These are phyloP conservation scores for Stenodema calcarata DNA, from an alignment of 2,888 invertebrate species.

Conservation along the genomic window DNA sequence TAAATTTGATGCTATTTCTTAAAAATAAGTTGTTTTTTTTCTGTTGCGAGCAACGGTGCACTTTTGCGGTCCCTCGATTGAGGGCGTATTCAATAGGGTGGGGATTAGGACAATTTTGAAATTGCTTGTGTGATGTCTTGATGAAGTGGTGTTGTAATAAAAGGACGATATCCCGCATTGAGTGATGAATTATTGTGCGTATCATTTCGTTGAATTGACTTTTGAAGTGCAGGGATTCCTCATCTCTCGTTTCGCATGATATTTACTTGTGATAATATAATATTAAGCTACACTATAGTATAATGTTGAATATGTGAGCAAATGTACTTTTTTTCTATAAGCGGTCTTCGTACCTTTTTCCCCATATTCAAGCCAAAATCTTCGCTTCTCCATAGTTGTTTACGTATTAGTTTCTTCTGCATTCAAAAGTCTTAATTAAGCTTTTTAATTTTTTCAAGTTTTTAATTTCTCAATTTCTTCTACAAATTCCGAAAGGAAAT, in stretches of 20 bases:
- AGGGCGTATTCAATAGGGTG: neutral
- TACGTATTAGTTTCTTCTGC: too few relatives aligned
- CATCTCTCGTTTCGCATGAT: neutral
- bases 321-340: too few relatives aligned
- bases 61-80: neutral
- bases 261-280: neutral
- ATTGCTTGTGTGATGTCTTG: neutral
- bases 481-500: too few relatives aligned
- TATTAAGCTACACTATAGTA: too few relatives aligned
- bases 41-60: neutral
- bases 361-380: too few relatives aligned
- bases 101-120: neutral
- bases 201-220: neutral
- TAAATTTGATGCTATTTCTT: constrained; percentile 13
- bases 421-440: too few relatives aligned
- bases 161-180: neutral
- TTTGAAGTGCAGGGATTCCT: neutral
- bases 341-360: too few relatives aligned
- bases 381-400: too few relatives aligned
- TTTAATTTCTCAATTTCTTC: too few relatives aligned
- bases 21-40: neutral
- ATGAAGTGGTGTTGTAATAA: neutral
- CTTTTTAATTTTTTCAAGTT: too few relatives aligned
- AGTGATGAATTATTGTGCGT: neutral
- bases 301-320: too few relatives aligned